These are phyloP conservation scores for Drosophila equinoxialis DNA, from an alignment of 1,140 invertebrate genomes.

Conservation along the genomic window DNA sequence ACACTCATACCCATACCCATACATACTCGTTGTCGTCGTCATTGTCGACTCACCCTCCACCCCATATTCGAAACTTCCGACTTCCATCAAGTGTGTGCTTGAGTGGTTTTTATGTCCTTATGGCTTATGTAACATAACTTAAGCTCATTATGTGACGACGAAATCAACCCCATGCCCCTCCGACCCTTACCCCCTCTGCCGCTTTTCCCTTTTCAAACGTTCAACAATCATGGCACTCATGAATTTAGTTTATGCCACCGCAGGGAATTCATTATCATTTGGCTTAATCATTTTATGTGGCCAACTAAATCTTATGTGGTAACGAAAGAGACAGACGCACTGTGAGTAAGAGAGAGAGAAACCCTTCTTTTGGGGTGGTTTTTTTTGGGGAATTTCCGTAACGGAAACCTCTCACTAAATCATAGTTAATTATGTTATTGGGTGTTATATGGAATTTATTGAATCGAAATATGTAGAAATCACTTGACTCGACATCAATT, in stretches of 20 bases:
- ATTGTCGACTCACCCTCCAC: conserved; percentile 21
- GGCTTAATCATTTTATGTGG: conserved; percentile 74
- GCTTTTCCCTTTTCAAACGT: conserved; percentile 12
- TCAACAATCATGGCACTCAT: conserved; percentile 75
- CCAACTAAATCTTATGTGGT: conserved; percentile 22
- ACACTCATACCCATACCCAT: neutral
- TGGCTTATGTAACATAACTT: conserved; percentile 80
- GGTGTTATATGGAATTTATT: conserved; percentile 27
- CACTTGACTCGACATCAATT: conserved; percentile 8
- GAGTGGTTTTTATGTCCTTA: conserved; percentile 80
- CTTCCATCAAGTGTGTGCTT: conserved; percentile 70
- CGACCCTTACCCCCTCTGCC: neutral
- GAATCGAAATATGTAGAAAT: neutral
- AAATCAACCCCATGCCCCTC: neutral
- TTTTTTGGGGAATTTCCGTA: conserved; percentile 3
- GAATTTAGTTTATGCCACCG: conserved; percentile 81
- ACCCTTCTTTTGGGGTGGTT: conserved; percentile 19
- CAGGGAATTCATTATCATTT: conserved; percentile 78
- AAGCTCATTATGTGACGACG: conserved; percentile 67
- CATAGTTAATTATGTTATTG: conserved; percentile 45
- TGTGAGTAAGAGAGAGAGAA: neutral
- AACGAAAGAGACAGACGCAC: neutral
- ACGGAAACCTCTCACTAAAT: conserved; percentile 20
- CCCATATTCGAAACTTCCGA: conserved; percentile 16
- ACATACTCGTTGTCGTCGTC: neutral